Evolutionary conservation across 23 tunicate species (phyloP), one percentile per base, ranked within the genome.

Genomic region (Oikopleura albicans): DNA sequence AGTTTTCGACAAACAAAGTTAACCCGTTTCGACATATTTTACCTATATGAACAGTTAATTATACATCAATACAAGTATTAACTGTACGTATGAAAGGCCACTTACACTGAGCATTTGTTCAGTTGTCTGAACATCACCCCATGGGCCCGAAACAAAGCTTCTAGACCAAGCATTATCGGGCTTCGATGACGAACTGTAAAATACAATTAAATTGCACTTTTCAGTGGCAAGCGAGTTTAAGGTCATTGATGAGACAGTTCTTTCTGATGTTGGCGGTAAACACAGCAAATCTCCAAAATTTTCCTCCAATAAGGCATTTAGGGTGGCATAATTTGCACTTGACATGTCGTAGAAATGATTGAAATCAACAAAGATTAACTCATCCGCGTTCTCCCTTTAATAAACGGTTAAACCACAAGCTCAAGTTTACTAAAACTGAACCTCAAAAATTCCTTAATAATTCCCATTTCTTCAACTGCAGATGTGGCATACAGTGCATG

Each of bases 281-380:
- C 63, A 49, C 63, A 49, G 12, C 22, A 22, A 49, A 8, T 49
- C 63, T 22, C 63, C 63, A 22, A 49, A 49, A 49, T 12, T 49
- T 22, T 49, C 22, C 16, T 8, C 22, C 22, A 49, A 22, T 22
- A 49, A 49, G 63, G 12, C 22, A 49, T 49, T 12, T 49, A 49
- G 63, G 16, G 12, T 12, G 22, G 12, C 22, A 49, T 49, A 22
- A 8, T 8, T 8, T 12, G 12, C 63, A 49, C 16, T 49, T 12
- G 63, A 49, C 79, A 71, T 71, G 79, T 71, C 79, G 33, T 71
- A 71, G 34, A 71, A 71, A 35, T 71, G 79, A 4, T 27, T 71
- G 34, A 71, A 71, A 71, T 71, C 33, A 4, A 71, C 79, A n/a
- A 71, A 12, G 31, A 71, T 35, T 29, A 71, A 35, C 79, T 71